Conservation (phyloP, 2,888 invertebrate species). For the Ichneumon xanthorius region DNA sequence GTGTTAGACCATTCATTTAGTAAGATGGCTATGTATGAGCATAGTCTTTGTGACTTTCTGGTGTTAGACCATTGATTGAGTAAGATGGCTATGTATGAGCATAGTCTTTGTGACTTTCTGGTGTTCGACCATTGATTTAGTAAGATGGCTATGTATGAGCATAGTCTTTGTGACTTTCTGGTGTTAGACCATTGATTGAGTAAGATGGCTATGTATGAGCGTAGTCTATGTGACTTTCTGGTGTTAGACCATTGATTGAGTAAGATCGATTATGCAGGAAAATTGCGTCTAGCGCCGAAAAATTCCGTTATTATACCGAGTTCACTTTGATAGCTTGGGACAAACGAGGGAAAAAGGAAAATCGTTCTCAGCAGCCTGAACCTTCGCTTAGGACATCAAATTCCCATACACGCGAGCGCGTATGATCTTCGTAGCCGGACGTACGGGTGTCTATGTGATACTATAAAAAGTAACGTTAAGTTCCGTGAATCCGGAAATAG, state of each 20-base stretch:
- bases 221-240: background rate
- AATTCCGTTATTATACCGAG: background rate
- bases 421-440: constrained; percentile 7
- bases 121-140: background rate
- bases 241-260: background rate
- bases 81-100: background rate
- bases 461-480: constrained; percentile 35
- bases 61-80: background rate
- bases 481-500: constrained; percentile 4
- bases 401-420: background rate
- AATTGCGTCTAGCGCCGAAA: constrained; percentile 11
- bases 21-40: background rate
- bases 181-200: background rate
- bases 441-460: constrained; percentile 15
- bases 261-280: background rate
- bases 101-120: background rate
- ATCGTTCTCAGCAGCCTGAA: background rate
- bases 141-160: background rate
- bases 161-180: background rate
- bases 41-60: background rate
- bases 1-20: background rate
- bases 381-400: constrained; percentile 22
- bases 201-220: background rate
- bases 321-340: background rate
- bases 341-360: background rate